These are phyloP conservation scores for Aurelia sp. DNA, from an alignment of 30 jellyfish, hydroid and myxozoan genomes.

Conservation along the genomic window DNA sequence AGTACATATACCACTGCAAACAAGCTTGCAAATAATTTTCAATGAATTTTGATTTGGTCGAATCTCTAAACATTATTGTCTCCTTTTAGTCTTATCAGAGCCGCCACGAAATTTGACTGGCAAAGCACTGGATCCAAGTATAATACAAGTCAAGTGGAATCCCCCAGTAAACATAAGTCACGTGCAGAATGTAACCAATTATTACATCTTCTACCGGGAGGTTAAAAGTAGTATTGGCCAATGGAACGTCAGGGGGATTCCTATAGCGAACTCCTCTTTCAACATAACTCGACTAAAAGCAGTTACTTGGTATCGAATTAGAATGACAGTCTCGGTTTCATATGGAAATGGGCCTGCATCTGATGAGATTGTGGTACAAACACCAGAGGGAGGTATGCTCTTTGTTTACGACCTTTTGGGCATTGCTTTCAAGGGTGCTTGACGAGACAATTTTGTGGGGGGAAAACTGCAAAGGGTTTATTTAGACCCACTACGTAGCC, in stretches of 20 bases:
- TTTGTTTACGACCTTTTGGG: too few species aligned
- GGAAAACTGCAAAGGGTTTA: too few species aligned
- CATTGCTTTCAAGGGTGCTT: too few species aligned
- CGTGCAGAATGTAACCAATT: not conserved
- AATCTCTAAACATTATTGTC: not conserved
- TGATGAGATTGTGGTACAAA: slow-evolving; percentile 30
- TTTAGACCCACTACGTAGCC: too few species aligned
- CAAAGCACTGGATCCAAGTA: slow-evolving; percentile 28
- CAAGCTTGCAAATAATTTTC: too few species aligned
- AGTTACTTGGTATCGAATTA: slow-evolving; percentile 19
- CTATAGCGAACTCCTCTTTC: not conserved
- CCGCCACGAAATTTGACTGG: slow-evolving; percentile 57
- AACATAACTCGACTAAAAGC: slow-evolving; percentile 32
- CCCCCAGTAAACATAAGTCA: not conserved
- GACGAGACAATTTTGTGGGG: too few species aligned
- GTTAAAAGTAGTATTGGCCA: slow-evolving; percentile 4
- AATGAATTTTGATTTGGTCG: too few species aligned
- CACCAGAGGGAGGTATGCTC: slow-evolving; percentile 60
- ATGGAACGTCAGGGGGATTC: slow-evolving; percentile 61
- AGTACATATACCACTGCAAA: too few species aligned
- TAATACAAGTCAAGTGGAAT: slow-evolving; percentile 12
- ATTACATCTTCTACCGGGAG: slow-evolving; percentile 52
- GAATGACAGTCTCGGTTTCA: slow-evolving; percentile 35
- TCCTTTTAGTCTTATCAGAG: slow-evolving; percentile 23
- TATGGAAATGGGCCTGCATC: slow-evolving; percentile 68